Evolutionary conservation across 1,140 invertebrate genomes (phyloP).

Genomic region (Dufourea novaeangliae): DNA sequence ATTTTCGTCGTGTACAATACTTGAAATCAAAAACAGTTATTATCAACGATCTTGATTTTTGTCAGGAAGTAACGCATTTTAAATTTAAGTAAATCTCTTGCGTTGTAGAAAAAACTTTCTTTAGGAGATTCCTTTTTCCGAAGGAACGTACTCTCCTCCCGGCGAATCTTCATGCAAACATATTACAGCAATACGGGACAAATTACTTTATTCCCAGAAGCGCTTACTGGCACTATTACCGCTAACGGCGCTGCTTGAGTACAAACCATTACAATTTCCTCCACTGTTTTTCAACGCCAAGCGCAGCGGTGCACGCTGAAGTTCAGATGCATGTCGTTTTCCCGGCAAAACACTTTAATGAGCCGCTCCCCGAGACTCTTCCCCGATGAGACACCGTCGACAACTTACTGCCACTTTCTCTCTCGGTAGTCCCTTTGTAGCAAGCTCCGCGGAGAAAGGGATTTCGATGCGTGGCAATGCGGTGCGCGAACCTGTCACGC

Average conservation of each 20-base stretch:
- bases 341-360: constrained; percentile 15
- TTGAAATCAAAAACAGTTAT: too few relatives aligned
- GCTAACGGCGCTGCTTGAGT: constrained; percentile 19
- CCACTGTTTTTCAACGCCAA: constrained; percentile 32
- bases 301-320: neutral
- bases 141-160: neutral
- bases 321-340: constrained; percentile 5
- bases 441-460: constrained; percentile 27
- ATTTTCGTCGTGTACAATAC: too few relatives aligned
- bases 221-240: constrained; percentile 40
- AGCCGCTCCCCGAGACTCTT: neutral
- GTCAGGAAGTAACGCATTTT: too few relatives aligned
- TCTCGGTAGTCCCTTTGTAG: constrained; percentile 26
- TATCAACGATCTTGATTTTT: too few relatives aligned
- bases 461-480: constrained; percentile 16
- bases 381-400: neutral
- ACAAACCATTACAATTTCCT: constrained; percentile 47
- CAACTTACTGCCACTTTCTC: constrained; percentile 4
- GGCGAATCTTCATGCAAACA: constrained; percentile 13
- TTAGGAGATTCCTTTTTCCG: neutral
- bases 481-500: constrained; percentile 37
- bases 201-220: constrained; percentile 42
- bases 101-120: neutral
- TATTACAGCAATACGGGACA: constrained; percentile 30
- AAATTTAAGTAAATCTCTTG: too few relatives aligned